Base-by-base conservation (phyloP, 2,113 vertebrate genomes). In the Hemiscyllium ocellatum region DNA sequence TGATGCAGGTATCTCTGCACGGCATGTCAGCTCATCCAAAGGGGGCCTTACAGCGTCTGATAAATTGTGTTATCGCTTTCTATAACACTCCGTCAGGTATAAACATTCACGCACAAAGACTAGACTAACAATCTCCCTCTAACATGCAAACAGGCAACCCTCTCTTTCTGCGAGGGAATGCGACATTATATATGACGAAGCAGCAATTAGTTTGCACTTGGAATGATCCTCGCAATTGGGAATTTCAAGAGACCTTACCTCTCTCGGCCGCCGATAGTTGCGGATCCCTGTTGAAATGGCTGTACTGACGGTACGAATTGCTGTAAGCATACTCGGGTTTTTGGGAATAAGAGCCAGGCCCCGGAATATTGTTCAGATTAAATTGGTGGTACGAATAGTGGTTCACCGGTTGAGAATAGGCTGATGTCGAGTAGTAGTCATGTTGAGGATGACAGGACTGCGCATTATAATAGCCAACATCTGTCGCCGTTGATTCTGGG, bases 401-500 rank as follows among this genome's bases (percentile, higher is more conserved):
- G 96, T 98, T 98, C 97, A 98, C 98, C 26, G 98, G 98, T 96
- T 99, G 98, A 85, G 98, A 97, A 96, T 99, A 99, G 37, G 98
- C 96, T 95, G 98, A 98, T 50, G 97, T 97, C 68, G 98, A 97
- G 96, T 99, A 99, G 95, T 98, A 99, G 95, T 99, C 99, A 83
- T 99, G 99, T 94, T 99, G 99, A 95, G 97, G 96, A 96, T 97
- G 97, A 66, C 96, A 89, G 96, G 97, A 96, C 83, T 98, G 98
- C 33, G 98, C 97, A 96, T 98, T 99, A 97, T 99, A 99, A 97
- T 99, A 99, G 97, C 99, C 99, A 98, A 99, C 97, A 95, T 99
- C 99, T 66, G 99, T 99, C 97, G 99, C 98, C 0, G 99, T 98
- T 5, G 99, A 99, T 97, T 99, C 99, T 0, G 99, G 99, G 17